A percentile compares a stretch with the other conserved stretches of the same genome.
phyloP scores from a whole-genome alignment of 2,888 invertebrate species.

The Caenorhabditis sinica region DNA sequence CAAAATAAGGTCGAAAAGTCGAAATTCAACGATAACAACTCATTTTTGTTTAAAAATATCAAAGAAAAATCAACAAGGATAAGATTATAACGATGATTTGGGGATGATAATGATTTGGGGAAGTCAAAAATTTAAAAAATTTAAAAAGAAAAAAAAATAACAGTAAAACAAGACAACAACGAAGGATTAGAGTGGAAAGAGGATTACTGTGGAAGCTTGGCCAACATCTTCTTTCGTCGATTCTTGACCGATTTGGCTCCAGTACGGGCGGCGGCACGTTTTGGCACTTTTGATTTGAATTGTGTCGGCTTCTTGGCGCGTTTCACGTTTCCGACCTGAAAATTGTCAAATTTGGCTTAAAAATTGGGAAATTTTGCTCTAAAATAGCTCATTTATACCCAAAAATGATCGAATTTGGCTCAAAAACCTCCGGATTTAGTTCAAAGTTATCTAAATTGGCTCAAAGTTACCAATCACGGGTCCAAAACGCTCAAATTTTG shows the following conservation, averaged over 20 bases:
- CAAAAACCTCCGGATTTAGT: no score
- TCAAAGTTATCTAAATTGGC: no score
- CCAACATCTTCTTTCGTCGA: conserved; percentile 73
- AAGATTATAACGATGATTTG: not conserved
- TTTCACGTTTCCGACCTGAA: conserved; percentile 61
- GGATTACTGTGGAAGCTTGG: conserved; percentile 50
- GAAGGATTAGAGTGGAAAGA: not conserved
- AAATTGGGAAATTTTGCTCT: not conserved
- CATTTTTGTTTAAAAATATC: conserved; percentile 7
- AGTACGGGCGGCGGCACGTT: conserved; percentile 70
- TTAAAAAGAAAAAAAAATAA: conserved; percentile 18
- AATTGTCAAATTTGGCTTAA: not conserved
- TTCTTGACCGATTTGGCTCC: conserved; percentile 73
- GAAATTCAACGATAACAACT: not conserved
- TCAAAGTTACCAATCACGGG: no score
- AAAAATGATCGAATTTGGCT: no score
- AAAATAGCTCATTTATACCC: no score
- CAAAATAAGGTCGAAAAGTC: not conserved
- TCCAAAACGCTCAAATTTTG: no score
- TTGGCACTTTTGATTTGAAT: conserved; percentile 67
- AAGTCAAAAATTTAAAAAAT: not conserved
- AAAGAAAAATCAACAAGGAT: conserved; percentile 14
- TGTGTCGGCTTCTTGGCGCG: conserved; percentile 67
- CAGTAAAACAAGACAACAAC: conserved; percentile 36
- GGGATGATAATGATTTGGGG: no score